Base-by-base conservation (phyloP, 2,797 vertebrate genomes). In the Liparis tanakae region DNA sequence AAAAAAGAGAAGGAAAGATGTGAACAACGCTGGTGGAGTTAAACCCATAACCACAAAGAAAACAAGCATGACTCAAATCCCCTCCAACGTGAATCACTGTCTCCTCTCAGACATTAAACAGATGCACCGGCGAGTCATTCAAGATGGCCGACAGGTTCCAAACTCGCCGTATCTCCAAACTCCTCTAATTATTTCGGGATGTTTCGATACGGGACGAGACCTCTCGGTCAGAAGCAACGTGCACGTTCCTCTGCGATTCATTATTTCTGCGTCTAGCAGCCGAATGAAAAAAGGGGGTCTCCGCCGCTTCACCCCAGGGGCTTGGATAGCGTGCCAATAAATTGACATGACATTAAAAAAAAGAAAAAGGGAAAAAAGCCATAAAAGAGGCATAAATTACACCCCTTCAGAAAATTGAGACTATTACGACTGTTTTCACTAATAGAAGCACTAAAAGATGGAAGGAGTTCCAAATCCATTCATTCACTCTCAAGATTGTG, bases 301-400 rank as follows among this genome's bases (percentile, higher is more conserved):
- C 84, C 83, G 64, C 83, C 70, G 84, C 85, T 88, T 89, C 80
- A 79, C 78, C 84, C 4, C 58, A 6, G 50, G 83, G 73, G 81
- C 83, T 84, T 85, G 62, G 84, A 81, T 72, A 63, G 77, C n/a
- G 76, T 55, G 90, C 88, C 91, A 93, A 91, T 94, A 94, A 93
- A 94, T 93, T 91, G 25, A 92, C 81, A 88, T 70, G 79, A 92
- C 92, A 94, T 94, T 79, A 94, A 92, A 91, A 88, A 88, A 66
- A 78, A 55, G 2, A 20, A 60, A 58, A 10, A 50, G 92, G 91
- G 86, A 85, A 61, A 74, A 54, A 36, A 17, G 22, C 89, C 73
- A 88, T 93, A 93, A 94, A 94, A 79, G 57, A 87, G 85, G 85
- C 90, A 93, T 92, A 92, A 94, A 94, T 95, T 91, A 91, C 88